phyloP scores from a whole-genome alignment of 2,888 invertebrate genomes.

The Heliconius aoede region DNA sequence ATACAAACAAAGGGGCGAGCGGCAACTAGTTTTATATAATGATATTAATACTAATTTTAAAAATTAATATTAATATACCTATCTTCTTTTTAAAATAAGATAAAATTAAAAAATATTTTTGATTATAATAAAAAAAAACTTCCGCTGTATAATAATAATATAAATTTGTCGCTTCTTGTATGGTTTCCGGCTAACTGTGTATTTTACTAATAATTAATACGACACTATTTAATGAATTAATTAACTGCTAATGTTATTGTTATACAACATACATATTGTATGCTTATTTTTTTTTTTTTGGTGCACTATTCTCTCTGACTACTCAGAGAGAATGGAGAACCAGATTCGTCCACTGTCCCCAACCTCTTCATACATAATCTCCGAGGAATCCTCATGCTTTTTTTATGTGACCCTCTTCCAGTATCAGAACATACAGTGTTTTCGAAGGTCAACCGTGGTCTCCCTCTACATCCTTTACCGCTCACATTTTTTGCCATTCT shows the following conservation, averaged over 20 bases:
- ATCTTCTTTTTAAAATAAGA: neutral
- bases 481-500: too few relatives aligned
- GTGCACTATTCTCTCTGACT: too few relatives aligned
- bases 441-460: too few relatives aligned
- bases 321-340: too few relatives aligned
- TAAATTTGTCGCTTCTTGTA: constrained; percentile 13
- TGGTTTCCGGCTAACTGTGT: constrained; percentile 7
- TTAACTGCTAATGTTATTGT: constrained; percentile 15
- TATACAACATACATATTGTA: neutral
- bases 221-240: neutral
- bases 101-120: neutral
- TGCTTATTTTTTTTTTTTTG: neutral
- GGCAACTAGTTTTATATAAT: neutral
- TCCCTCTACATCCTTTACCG: too few relatives aligned
- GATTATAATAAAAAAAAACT: constrained; percentile 5
- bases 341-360: too few relatives aligned
- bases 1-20: too few relatives aligned
- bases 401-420: too few relatives aligned
- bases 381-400: too few relatives aligned
- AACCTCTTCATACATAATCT: too few relatives aligned
- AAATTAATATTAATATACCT: neutral
- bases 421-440: too few relatives aligned
- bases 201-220: constrained; percentile 10
- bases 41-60: neutral
- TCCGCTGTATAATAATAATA: constrained; percentile 23